Evolutionary conservation across 2,797 vertebrate species (phyloP).

Genomic region (Lateolabrax maculatus): DNA sequence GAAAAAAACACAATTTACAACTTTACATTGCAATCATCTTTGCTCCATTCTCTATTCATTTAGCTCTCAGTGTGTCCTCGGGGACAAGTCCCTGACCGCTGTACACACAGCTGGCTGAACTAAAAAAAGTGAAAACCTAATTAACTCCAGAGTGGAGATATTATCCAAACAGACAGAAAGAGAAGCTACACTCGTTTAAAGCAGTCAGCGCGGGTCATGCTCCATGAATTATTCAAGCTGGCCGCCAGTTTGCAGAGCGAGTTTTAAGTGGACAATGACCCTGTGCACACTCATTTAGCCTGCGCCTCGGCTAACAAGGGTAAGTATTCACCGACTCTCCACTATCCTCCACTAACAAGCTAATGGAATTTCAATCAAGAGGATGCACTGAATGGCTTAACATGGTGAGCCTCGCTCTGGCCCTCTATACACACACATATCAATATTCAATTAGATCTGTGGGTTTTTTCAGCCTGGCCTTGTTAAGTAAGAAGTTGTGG

Average conservation of each 20-base stretch:
- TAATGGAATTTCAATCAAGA: conserved; percentile 88
- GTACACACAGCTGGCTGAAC: conserved; percentile 68
- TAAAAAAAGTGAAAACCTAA: conserved; percentile 73
- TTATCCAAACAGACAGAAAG: conserved; percentile 81
- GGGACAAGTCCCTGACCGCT: conserved; percentile 73
- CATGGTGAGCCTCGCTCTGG: conserved; percentile 68
- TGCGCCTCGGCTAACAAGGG: conserved; percentile 82
- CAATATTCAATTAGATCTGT: conserved; percentile 85
- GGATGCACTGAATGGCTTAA: conserved; percentile 82
- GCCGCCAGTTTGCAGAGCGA: conserved; percentile 75
- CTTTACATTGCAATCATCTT: conserved; percentile 65
- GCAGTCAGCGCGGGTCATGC: conserved; percentile 74
- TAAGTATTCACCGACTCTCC: conserved; percentile 80
- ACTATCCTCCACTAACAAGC: conserved; percentile 84
- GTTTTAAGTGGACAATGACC: conserved; percentile 88
- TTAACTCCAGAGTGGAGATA: conserved; percentile 81
- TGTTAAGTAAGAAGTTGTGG: conserved; percentile 79
- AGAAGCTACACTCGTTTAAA: conserved; percentile 78
- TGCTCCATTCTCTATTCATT: conserved; percentile 63
- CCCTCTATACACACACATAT: conserved; percentile 73
- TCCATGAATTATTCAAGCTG: conserved; percentile 84
- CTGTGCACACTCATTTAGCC: conserved; percentile 84
- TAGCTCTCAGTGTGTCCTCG: conserved; percentile 50
- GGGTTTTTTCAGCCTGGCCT: conserved; percentile 73
- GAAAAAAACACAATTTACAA: conserved; percentile 55